A percentile compares a stretch with the other conserved stretches of the same genome.
Evolutionary conservation across 2,113 vertebrate species (phyloP).

Genomic region (Ondatra zibethicus): DNA sequence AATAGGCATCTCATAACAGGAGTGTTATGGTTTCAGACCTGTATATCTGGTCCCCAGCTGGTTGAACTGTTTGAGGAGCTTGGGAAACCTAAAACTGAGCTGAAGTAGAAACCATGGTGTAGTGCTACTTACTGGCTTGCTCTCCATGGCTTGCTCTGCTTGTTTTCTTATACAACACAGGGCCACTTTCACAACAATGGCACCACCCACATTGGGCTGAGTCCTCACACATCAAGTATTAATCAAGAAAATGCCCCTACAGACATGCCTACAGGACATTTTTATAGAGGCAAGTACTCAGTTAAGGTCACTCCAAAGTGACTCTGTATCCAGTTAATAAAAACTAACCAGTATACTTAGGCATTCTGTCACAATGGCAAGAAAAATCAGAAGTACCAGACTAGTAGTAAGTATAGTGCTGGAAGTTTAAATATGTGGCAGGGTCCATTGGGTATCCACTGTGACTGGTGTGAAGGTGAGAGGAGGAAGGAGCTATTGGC

Average conservation of each 20-base stretch:
- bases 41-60: not conserved
- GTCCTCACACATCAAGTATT: not conserved
- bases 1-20: not conserved
- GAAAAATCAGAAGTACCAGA: not conserved
- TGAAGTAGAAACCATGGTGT: not conserved
- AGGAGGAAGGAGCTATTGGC: fast-evolving
- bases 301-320: not conserved
- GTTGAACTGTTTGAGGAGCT: too few species aligned
- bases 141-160: not conserved
- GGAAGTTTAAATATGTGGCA: not conserved
- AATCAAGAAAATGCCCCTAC: not conserved
- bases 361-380: not conserved
- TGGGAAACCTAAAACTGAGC: too few species aligned
- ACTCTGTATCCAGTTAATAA: not conserved
- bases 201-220: not conserved
- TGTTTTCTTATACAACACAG: not conserved
- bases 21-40: not conserved
- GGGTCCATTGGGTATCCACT: not conserved
- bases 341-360: not conserved
- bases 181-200: not conserved
- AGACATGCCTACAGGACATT: not conserved
- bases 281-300: not conserved
- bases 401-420: not conserved
- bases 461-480: not conserved
- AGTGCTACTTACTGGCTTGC: not conserved